A percentile compares a stretch with the other conserved stretches of the same genome.
Conservation (phyloP, 2,888 invertebrate species). For the Itoplectis maculator region DNA sequence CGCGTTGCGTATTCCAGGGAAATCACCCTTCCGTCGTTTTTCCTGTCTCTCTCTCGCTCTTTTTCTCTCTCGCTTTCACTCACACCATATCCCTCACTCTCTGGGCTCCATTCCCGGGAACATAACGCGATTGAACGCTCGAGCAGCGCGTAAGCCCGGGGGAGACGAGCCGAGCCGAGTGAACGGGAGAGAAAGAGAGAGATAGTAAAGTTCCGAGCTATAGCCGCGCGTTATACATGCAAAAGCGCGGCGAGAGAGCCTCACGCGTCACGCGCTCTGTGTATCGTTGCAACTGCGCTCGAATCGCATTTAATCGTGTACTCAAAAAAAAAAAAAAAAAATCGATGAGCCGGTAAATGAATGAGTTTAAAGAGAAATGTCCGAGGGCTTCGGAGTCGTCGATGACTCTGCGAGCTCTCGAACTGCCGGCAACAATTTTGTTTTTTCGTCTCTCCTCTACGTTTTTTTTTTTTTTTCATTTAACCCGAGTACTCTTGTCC, state of each 20-base stretch:
- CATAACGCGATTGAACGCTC: slow-evolving; percentile 54
- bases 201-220: not conserved
- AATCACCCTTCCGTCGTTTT: slow-evolving; percentile 48
- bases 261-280: slow-evolving; percentile 21
- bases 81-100: too few species aligned
- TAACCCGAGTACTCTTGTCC: slow-evolving; percentile 54
- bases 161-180: not conserved
- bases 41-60: too few species aligned
- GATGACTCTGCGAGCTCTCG: slow-evolving; percentile 34
- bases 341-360: slow-evolving; percentile 66
- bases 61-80: too few species aligned
- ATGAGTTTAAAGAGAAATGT: slow-evolving; percentile 65
- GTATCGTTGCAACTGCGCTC: slow-evolving; percentile 30
- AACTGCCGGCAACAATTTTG: slow-evolving; percentile 35
- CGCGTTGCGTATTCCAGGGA: slow-evolving; percentile 39
- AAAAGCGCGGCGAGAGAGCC: slow-evolving; percentile 22
- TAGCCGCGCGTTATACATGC: slow-evolving; percentile 8
- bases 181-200: too few species aligned
- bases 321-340: slow-evolving; percentile 47
- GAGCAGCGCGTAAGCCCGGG: slow-evolving; percentile 38
- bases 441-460: not conserved
- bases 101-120: slow-evolving; percentile 43
- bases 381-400: slow-evolving; percentile 39
- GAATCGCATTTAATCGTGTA: slow-evolving; percentile 58
- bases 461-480: slow-evolving; percentile 51